Conservation (phyloP, 1,140 invertebrate genomes). For the Drosophila baimaii region DNA sequence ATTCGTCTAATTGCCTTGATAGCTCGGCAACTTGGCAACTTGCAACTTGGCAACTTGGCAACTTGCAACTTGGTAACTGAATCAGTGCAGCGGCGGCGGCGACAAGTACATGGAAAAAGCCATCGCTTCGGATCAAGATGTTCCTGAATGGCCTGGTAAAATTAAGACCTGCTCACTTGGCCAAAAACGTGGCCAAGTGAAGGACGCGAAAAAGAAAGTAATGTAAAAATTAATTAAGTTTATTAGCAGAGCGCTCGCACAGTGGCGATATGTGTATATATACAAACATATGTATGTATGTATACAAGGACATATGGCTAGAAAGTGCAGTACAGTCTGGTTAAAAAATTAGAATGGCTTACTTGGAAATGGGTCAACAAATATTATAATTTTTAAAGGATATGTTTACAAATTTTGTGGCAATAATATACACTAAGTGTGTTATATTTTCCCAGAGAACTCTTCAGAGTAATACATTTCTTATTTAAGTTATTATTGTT, state of each 20-base stretch:
- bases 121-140: constrained; percentile 28
- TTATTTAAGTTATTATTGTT: too few species aligned
- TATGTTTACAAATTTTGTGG: too few species aligned
- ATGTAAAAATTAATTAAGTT: constrained; percentile 41
- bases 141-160: constrained; percentile 33
- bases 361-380: neutral
- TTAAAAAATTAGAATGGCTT: neutral
- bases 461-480: too few species aligned
- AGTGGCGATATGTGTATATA: neutral
- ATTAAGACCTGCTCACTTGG: constrained; percentile 16
- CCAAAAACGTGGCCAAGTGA: constrained; percentile 12
- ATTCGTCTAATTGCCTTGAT: constrained; percentile 43
- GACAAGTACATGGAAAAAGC: constrained; percentile 36
- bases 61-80: constrained; percentile 30
- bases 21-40: constrained; percentile 2
- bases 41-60: constrained; percentile 6
- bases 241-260: constrained; percentile 13
- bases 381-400: too few species aligned
- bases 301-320: neutral
- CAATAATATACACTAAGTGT: too few species aligned
- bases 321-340: neutral
- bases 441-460: too few species aligned
- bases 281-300: neutral
- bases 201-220: constrained; percentile 46
- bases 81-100: constrained; percentile 25